Percentiles rank a stretch among this genome's conserved stretches.
These are phyloP conservation scores for Odontocerum albicorne DNA, from an alignment of 2,888 invertebrate species.

Conservation along the genomic window DNA sequence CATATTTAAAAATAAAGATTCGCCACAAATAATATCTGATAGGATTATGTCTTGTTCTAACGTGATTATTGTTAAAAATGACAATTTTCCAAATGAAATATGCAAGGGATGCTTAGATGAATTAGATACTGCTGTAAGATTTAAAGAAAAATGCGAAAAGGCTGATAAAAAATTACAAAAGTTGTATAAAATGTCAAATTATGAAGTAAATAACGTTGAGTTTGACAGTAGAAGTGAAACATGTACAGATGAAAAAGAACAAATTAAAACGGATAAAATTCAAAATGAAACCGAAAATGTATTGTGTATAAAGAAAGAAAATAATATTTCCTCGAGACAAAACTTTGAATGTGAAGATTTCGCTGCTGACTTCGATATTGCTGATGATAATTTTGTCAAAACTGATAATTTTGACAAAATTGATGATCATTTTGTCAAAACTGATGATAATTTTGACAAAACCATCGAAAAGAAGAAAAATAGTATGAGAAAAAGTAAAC, in stretches of 20 bases:
- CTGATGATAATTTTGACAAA: background rate
- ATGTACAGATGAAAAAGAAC: too few species aligned
- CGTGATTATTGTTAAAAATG: slow-evolving; percentile 10
- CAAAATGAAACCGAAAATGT: background rate
- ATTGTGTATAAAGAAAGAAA: background rate
- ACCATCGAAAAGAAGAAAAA: background rate
- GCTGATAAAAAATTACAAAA: slow-evolving; percentile 22
- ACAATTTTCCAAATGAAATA: slow-evolving; percentile 19
- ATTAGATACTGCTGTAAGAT: slow-evolving; percentile 18
- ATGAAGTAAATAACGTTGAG: background rate
- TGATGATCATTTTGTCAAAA: background rate
- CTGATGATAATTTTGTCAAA: background rate
- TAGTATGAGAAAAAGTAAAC: slow-evolving; percentile 5
- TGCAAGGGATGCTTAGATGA: slow-evolving; percentile 23
- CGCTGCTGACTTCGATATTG: background rate
- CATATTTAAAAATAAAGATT: slow-evolving; percentile 17
- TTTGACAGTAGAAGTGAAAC: too few species aligned
- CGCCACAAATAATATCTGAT: slow-evolving; percentile 10
- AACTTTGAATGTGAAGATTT: too few species aligned
- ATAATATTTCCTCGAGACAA: background rate
- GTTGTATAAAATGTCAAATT: background rate
- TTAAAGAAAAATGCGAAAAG: slow-evolving; percentile 27
- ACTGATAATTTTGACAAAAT: background rate
- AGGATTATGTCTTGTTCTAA: slow-evolving; percentile 27
- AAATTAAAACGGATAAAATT: too few species aligned